These are phyloP conservation scores for Caenorhabditis macrosperma DNA, from an alignment of 2,888 invertebrate genomes.

Conservation along the genomic window DNA sequence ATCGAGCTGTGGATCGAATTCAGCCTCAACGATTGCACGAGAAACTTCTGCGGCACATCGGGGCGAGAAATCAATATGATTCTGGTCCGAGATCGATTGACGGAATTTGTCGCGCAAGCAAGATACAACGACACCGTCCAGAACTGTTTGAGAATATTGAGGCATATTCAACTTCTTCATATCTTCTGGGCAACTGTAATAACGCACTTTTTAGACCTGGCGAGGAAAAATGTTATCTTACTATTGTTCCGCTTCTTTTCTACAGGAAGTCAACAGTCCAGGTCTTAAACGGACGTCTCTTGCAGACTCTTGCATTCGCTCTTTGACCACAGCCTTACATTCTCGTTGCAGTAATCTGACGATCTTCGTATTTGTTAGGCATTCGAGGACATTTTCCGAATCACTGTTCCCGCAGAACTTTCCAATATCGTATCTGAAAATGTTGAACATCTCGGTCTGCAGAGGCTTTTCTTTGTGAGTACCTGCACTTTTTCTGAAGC, in stretches of 20 bases:
- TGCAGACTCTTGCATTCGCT: slow-evolving; percentile 76
- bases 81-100: slow-evolving; percentile 61
- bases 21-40: slow-evolving; percentile 81
- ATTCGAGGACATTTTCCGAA: slow-evolving; percentile 74
- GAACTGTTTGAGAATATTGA: slow-evolving; percentile 69
- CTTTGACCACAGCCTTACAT: slow-evolving; percentile 71
- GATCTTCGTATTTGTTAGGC: slow-evolving; percentile 77
- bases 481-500: slow-evolving; percentile 85
- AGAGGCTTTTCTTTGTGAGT: too few species aligned
- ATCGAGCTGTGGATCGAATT: slow-evolving; percentile 92
- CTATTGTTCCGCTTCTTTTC: slow-evolving; percentile 81
- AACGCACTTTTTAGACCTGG: background rate
- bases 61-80: slow-evolving; percentile 56
- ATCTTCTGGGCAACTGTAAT: slow-evolving; percentile 76
- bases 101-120: slow-evolving; percentile 77
- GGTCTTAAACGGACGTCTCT: slow-evolving; percentile 92
- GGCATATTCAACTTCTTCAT: slow-evolving; percentile 72
- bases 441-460: too few species aligned
- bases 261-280: slow-evolving; percentile 88
- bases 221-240: slow-evolving; percentile 79
- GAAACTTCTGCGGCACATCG: slow-evolving; percentile 64
- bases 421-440: slow-evolving; percentile 81
- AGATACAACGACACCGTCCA: slow-evolving; percentile 74
- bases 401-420: slow-evolving; percentile 73
- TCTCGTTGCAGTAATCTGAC: slow-evolving; percentile 73